A percentile compares a stretch with the other conserved stretches of the same genome.
phyloP scores from a whole-genome alignment of 1,140 invertebrate species.

The Calycopis cecrops region DNA sequence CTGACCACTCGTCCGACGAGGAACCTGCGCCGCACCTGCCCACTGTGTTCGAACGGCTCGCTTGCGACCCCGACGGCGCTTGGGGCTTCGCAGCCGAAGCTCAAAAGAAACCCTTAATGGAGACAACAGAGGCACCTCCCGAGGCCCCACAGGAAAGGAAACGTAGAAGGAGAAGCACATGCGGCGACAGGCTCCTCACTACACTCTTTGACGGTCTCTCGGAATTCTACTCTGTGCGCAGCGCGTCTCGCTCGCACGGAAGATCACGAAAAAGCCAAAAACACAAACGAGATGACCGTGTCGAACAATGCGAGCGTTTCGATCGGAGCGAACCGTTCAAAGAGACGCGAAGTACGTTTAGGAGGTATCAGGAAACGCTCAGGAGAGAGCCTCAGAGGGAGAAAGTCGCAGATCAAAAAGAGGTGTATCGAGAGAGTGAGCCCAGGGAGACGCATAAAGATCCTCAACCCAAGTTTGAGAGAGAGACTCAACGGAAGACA shows the following conservation, averaged over 20 bases:
- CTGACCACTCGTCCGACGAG: conserved; percentile 13
- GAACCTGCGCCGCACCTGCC: conserved; percentile 34
- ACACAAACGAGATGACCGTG: conserved; percentile 23
- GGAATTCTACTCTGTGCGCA: conserved; percentile 85
- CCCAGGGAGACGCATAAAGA: background rate
- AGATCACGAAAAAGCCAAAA: conserved; percentile 30
- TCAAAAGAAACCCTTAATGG: conserved; percentile 59
- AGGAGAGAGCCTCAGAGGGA: conserved; percentile 6
- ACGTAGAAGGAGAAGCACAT: conserved; percentile 38
- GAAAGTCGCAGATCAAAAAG: background rate
- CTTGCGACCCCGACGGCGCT: conserved; percentile 71
- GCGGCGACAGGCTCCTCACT: conserved; percentile 76
- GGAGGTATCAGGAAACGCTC: conserved; percentile 51
- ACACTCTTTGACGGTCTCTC: conserved; percentile 90
- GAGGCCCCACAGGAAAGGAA: conserved; percentile 7
- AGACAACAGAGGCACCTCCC: conserved; percentile 21
- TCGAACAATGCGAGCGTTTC: background rate
- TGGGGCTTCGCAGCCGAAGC: conserved; percentile 88
- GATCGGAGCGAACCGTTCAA: conserved; percentile 43
- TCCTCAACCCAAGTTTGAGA: too few relatives aligned
- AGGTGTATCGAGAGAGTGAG: background rate
- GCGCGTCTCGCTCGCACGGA: conserved; percentile 60
- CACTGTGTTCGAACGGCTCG: conserved; percentile 71
- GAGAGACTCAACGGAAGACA: too few relatives aligned
- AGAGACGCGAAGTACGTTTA: conserved; percentile 65